Evolutionary conservation across 2,888 invertebrate genomes (phyloP).

Genomic region (Drosophila nr. perissopoda): DNA sequence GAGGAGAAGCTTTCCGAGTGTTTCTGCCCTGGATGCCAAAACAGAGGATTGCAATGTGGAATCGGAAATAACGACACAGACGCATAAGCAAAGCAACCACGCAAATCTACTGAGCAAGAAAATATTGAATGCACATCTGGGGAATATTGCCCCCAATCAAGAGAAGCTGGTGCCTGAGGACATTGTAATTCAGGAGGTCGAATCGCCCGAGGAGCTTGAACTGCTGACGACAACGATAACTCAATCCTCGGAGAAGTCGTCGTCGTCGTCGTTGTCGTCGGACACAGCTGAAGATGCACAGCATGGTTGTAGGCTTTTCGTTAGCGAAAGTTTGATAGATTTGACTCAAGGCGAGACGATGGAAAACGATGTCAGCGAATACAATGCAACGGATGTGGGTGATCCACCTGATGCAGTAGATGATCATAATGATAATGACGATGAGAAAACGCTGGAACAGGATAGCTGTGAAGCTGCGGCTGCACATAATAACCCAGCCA

Average conservation of each 20-base stretch:
- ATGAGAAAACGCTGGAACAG: background rate
- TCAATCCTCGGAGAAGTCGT: background rate
- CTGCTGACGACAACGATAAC: background rate
- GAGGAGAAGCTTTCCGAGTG: conserved; percentile 22
- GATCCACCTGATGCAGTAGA: background rate
- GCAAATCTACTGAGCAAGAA: background rate
- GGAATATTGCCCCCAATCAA: background rate
- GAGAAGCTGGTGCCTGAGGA: background rate
- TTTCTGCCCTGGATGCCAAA: background rate
- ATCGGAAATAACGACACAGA: background rate
- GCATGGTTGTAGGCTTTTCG: conserved; percentile 24
- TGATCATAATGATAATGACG: conserved; percentile 5
- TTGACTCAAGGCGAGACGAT: conserved; percentile 4
- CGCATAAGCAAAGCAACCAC: conserved; percentile 15
- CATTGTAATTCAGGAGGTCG: background rate
- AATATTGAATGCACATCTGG: background rate
- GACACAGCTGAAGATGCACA: background rate
- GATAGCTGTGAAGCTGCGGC: conserved; percentile 3
- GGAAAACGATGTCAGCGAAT: conserved; percentile 33
- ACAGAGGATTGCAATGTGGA: background rate
- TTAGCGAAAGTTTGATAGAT: conserved; percentile 16
- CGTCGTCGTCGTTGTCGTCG: background rate
- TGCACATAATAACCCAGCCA: background rate
- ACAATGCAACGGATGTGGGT: conserved; percentile 22
- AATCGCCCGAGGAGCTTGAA: background rate